phyloP scores from a whole-genome alignment of 2,113 vertebrate genomes.

The Ictalurus furcatus region DNA sequence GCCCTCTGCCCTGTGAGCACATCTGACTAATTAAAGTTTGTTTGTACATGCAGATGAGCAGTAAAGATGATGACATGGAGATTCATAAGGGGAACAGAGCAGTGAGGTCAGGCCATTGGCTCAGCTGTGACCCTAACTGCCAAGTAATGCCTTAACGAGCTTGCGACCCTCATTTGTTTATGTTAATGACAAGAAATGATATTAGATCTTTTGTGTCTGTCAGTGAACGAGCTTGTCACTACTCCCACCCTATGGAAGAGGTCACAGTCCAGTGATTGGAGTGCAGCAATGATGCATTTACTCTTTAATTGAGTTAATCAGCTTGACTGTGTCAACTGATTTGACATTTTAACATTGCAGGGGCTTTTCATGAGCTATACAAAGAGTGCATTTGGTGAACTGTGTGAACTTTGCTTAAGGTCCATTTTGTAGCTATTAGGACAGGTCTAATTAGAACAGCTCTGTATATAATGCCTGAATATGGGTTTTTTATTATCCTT shows the following conservation, averaged over 20 bases:
- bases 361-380: not conserved
- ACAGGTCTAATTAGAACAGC: not conserved
- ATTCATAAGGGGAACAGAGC: conserved; percentile 69
- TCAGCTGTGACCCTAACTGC: conserved; percentile 75
- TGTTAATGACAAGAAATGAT: conserved; percentile 79
- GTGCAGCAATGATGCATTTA: conserved; percentile 56
- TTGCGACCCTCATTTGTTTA: conserved; percentile 79
- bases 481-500: no score
- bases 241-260: conserved; percentile 61
- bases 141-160: conserved; percentile 76
- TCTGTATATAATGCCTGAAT: not conserved
- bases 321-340: conserved; percentile 69
- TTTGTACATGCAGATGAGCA: conserved; percentile 79
- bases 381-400: not conserved
- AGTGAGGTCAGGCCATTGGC: conserved; percentile 74
- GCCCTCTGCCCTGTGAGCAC: conserved; percentile 58
- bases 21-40: conserved; percentile 77
- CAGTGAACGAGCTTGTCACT: conserved; percentile 68
- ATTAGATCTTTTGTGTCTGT: conserved; percentile 67
- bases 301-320: conserved; percentile 57
- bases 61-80: conserved; percentile 40
- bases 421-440: conserved; percentile 10
- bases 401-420: not conserved
- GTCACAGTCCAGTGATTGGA: conserved; percentile 42
- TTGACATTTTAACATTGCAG: conserved; percentile 60